Evolutionary conservation across 1,140 invertebrate species (phyloP).

Genomic region (Macrobrachium rosenbergii): DNA sequence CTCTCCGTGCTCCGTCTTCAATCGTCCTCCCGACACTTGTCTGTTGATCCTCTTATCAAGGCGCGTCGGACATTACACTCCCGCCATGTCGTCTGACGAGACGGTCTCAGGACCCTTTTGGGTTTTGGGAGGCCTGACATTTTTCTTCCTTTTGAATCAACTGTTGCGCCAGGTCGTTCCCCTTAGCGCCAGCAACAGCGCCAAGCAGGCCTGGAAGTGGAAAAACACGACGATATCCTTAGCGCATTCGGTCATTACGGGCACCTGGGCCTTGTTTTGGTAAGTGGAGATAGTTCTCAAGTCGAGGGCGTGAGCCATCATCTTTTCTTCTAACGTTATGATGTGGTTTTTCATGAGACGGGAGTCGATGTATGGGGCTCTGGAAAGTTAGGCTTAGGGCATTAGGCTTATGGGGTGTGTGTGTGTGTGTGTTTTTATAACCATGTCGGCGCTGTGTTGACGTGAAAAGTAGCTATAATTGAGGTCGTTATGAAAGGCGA

Average conservation of each 20-base stretch:
- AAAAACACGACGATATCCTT: constrained; percentile 72
- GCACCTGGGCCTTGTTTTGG: constrained; percentile 60
- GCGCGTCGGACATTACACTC: background rate
- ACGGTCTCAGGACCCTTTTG: constrained; percentile 32
- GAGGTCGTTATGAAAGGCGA: no score
- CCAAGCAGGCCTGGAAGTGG: constrained; percentile 70
- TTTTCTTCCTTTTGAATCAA: constrained; percentile 38
- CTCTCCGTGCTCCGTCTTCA: background rate
- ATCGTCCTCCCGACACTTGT: background rate
- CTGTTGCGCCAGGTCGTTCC: constrained; percentile 48
- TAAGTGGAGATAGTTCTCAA: background rate
- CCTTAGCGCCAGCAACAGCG: constrained; percentile 57
- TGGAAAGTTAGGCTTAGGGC: no score
- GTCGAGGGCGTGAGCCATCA: no score
- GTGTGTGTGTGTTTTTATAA: no score
- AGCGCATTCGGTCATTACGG: constrained; percentile 71
- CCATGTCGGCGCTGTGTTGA: no score
- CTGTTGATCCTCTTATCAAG: background rate
- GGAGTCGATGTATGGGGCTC: no score
- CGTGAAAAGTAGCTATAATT: no score
- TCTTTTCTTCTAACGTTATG: no score
- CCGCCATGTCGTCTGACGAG: constrained; percentile 13
- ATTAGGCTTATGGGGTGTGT: no score
- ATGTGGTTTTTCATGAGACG: no score
- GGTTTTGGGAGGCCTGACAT: constrained; percentile 44